phyloP scores from a whole-genome alignment of 2,797 vertebrate genomes.

The Esox masquinongy region DNA sequence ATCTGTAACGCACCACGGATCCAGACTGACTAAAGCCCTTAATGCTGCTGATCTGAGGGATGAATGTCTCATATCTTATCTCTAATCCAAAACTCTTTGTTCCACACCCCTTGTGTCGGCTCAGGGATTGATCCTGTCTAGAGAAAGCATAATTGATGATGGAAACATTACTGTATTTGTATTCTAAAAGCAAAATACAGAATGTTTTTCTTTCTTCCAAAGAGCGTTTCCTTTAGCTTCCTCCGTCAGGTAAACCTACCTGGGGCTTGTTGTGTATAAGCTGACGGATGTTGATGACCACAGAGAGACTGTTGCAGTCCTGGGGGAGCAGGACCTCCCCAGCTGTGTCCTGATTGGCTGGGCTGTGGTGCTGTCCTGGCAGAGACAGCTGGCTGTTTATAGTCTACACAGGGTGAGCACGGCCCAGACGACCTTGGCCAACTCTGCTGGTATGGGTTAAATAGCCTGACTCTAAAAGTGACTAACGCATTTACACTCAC shows the following conservation, averaged over 20 bases:
- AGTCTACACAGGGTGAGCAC: slow-evolving; percentile 50
- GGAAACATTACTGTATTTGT: no score
- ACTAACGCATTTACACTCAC: background rate
- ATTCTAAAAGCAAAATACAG: no score
- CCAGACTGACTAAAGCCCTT: no score
- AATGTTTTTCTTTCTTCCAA: no score
- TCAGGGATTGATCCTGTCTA: slow-evolving; percentile 39
- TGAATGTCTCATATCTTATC: slow-evolving; percentile 20
- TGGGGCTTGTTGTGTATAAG: no score
- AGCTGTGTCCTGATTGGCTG: slow-evolving; percentile 23
- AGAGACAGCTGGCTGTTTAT: slow-evolving; percentile 49
- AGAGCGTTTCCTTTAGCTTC: no score
- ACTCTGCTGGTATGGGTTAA: slow-evolving; percentile 34
- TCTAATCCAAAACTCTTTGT: slow-evolving; percentile 4
- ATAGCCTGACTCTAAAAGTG: background rate
- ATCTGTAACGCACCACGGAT: no score
- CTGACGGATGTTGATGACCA: no score
- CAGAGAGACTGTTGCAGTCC: background rate
- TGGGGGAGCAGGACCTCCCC: slow-evolving; percentile 38
- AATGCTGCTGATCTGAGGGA: no score
- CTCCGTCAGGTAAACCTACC: no score
- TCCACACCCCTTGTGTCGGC: slow-evolving; percentile 34
- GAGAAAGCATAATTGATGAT: background rate
- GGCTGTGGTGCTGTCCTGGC: slow-evolving; percentile 12
- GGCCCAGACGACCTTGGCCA: slow-evolving; percentile 53